phyloP scores from a whole-genome alignment of 2,113 vertebrate species.

The Myiozetetes cayanensis region DNA sequence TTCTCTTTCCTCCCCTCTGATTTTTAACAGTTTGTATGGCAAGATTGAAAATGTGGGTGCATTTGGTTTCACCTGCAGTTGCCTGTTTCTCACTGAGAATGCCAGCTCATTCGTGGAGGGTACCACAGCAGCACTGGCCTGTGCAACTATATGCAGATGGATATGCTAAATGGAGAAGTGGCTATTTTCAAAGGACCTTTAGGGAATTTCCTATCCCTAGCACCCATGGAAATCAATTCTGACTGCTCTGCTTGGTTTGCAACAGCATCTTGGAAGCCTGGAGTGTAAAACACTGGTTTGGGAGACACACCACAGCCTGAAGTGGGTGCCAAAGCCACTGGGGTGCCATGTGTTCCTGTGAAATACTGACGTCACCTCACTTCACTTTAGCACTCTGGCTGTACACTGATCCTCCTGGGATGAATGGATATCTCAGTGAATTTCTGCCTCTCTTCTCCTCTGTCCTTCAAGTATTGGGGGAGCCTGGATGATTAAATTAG shows the following conservation, averaged over 20 bases:
- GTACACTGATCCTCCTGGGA: background rate
- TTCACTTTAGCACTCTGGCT: background rate
- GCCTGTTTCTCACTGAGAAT: background rate
- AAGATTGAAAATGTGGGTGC: background rate
- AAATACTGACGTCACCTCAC: background rate
- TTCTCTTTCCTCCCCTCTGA: background rate
- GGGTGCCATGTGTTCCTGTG: background rate
- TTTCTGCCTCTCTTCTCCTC: background rate
- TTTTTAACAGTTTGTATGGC: background rate
- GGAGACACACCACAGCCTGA: rapidly evolving
- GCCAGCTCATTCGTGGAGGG: background rate
- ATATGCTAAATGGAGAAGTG: background rate
- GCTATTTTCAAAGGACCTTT: background rate
- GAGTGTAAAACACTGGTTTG: background rate
- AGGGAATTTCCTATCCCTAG: background rate
- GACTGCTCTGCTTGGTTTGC: background rate
- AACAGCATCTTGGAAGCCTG: background rate
- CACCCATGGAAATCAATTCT: background rate
- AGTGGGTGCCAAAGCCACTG: background rate
- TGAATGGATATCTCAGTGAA: background rate
- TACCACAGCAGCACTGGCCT: background rate
- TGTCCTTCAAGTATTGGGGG: background rate
- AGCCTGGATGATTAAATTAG: background rate
- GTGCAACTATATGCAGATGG: background rate
- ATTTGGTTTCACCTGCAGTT: background rate